These are phyloP conservation scores for Triplophysa dalaica DNA, from an alignment of 2,113 vertebrate species.

Conservation along the genomic window DNA sequence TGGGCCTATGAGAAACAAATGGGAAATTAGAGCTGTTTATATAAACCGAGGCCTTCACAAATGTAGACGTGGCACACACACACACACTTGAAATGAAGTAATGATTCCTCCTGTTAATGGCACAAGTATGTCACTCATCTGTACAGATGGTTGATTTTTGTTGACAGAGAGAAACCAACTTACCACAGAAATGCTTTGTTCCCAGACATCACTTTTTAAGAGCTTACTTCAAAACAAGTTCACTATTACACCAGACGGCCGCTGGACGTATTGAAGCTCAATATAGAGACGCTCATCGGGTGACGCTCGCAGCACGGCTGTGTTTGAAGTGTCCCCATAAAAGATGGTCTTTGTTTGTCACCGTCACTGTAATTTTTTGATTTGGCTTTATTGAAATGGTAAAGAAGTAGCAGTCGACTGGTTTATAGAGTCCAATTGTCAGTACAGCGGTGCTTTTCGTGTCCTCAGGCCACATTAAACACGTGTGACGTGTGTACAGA, in stretches of 20 bases:
- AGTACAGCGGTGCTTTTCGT: conserved; percentile 65
- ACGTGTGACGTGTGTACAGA: conserved; percentile 46
- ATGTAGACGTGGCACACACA: conserved; percentile 18
- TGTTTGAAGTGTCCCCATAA: conserved; percentile 74
- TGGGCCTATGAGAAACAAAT: too few species aligned
- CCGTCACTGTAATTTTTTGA: conserved; percentile 64
- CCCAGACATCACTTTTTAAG: conserved; percentile 70
- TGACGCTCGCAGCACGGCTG: conserved; percentile 62
- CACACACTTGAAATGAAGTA: conserved; percentile 23
- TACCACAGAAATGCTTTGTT: conserved; percentile 75
- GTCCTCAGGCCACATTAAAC: conserved; percentile 41
- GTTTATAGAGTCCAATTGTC: conserved; percentile 65
- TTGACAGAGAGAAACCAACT: conserved; percentile 69
- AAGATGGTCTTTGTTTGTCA: conserved; percentile 74
- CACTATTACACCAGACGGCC: conserved; percentile 76
- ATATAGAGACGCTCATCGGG: conserved; percentile 64
- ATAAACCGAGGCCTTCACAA: not conserved
- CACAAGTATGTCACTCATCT: conserved; percentile 41
- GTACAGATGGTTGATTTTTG: conserved; percentile 51
- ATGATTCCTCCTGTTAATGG: conserved; percentile 29
- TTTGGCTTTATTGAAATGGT: conserved; percentile 76
- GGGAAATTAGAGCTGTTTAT: too few species aligned
- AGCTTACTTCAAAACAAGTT: conserved; percentile 73
- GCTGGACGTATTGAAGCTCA: conserved; percentile 71
- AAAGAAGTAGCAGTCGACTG: conserved; percentile 57